Conservation (phyloP, 2,888 invertebrate species). For the Scelioninae gen. 1 region DNA sequence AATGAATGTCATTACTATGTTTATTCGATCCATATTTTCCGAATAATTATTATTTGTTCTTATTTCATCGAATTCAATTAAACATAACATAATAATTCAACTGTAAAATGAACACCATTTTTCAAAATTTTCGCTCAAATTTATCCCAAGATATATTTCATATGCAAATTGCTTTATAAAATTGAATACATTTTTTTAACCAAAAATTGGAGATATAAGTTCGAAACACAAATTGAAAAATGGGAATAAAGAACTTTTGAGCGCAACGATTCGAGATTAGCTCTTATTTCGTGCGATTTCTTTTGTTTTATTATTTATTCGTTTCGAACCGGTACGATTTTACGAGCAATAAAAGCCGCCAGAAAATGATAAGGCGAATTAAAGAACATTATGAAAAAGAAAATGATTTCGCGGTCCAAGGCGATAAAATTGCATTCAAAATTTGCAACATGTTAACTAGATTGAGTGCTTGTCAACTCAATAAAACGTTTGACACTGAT, state of each 20-base stretch:
- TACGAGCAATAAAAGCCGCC: slow-evolving; percentile 57
- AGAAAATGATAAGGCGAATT: slow-evolving; percentile 58
- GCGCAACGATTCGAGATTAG: neutral
- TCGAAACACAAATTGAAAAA: slow-evolving; percentile 3
- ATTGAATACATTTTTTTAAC: too few species aligned
- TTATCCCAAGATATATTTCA: too few species aligned
- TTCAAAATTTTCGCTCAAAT: too few species aligned
- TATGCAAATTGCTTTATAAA: too few species aligned
- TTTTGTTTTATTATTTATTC: slow-evolving; percentile 13
- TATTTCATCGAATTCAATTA: too few species aligned
- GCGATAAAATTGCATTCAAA: slow-evolving; percentile 38
- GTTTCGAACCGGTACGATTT: slow-evolving; percentile 46
- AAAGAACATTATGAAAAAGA: slow-evolving; percentile 51
- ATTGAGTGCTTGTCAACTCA: slow-evolving; percentile 58
- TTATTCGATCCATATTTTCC: too few species aligned
- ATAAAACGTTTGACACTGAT: slow-evolving; percentile 56
- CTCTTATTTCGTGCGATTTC: slow-evolving; percentile 1
- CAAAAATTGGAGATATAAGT: too few species aligned
- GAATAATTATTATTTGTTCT: too few species aligned
- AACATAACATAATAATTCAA: too few species aligned
- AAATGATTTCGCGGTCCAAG: slow-evolving; percentile 19
- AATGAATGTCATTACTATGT: neutral
- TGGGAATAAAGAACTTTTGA: neutral
- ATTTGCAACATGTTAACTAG: slow-evolving; percentile 56
- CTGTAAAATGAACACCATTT: too few species aligned